Conservation (phyloP, 2,113 vertebrate genomes). For the Thalassarche chlororhynchos region DNA sequence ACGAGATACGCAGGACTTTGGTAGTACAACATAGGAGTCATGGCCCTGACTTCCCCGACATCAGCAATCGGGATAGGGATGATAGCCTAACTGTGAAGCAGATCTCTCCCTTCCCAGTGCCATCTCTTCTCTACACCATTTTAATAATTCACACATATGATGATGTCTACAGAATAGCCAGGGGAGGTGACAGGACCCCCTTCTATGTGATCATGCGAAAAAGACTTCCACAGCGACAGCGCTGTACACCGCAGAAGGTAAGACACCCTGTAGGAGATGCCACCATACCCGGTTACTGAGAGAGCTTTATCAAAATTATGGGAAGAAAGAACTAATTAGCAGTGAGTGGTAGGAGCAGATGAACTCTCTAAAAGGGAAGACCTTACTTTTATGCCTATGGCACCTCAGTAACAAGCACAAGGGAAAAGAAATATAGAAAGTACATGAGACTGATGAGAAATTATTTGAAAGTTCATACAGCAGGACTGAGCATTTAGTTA, state of each 20-base stretch:
- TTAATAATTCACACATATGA: neutral
- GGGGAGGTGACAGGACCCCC: neutral
- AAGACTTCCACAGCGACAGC: neutral
- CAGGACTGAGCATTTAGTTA: neutral
- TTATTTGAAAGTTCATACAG: conserved; percentile 11
- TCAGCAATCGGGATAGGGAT: neutral
- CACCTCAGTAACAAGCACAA: neutral
- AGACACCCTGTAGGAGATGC: neutral
- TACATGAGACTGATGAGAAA: neutral
- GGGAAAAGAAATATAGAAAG: neutral
- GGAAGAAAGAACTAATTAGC: conserved; percentile 18
- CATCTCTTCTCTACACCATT: neutral
- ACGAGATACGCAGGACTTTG: rapidly evolving
- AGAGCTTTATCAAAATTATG: neutral
- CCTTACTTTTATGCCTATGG: neutral
- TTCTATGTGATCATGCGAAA: neutral
- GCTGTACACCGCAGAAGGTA: neutral
- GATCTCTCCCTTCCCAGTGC: neutral
- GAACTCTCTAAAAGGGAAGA: neutral
- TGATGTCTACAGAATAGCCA: neutral
- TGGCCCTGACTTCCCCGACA: neutral
- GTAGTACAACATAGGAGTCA: rapidly evolving
- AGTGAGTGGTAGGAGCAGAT: neutral
- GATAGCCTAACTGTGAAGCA: neutral
- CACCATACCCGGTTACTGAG: neutral